phyloP scores from a whole-genome alignment of 1,140 invertebrate genomes.

The Bactericera cockerelli region DNA sequence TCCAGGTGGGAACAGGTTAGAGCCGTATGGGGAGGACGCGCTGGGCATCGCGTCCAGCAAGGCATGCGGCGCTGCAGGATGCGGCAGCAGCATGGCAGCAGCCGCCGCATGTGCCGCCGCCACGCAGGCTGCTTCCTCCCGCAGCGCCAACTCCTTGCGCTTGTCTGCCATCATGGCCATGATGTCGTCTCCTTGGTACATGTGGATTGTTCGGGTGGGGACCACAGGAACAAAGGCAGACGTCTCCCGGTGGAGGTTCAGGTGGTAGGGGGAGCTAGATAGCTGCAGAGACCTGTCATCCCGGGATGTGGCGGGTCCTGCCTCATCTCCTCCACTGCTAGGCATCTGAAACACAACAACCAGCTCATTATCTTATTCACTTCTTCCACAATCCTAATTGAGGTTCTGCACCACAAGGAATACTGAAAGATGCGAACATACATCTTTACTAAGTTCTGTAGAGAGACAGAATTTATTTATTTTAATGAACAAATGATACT shows the following conservation, averaged over 20 bases:
- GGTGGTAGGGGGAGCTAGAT: constrained; percentile 14
- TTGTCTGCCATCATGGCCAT: constrained; percentile 79
- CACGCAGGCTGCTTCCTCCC: constrained; percentile 39
- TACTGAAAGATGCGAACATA: too few species aligned
- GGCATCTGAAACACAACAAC: constrained; percentile 16
- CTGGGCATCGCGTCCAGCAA: constrained; percentile 9
- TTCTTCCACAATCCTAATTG: not conserved
- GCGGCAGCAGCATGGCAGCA: constrained; percentile 30
- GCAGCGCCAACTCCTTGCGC: constrained; percentile 53
- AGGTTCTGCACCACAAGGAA: too few species aligned
- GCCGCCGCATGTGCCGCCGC: constrained; percentile 29
- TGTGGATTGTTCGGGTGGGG: constrained; percentile 48
- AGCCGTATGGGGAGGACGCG: constrained; percentile 12
- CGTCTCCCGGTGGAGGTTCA: constrained; percentile 16
- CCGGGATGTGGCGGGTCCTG: not conserved
- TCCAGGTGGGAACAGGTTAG: constrained; percentile 16
- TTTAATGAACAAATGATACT: too few species aligned
- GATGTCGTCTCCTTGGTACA: constrained; percentile 42
- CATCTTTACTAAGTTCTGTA: too few species aligned
- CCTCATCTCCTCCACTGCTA: constrained; percentile 14
- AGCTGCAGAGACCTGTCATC: constrained; percentile 10
- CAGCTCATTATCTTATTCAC: too few species aligned
- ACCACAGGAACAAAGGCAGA: constrained; percentile 72
- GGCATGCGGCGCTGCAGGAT: constrained; percentile 14
- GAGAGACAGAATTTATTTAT: too few species aligned